Evolutionary conservation across 2,113 vertebrate species (phyloP), one percentile per base, ranked within the genome.

Genomic region (Porphyrio hochstetteri): DNA sequence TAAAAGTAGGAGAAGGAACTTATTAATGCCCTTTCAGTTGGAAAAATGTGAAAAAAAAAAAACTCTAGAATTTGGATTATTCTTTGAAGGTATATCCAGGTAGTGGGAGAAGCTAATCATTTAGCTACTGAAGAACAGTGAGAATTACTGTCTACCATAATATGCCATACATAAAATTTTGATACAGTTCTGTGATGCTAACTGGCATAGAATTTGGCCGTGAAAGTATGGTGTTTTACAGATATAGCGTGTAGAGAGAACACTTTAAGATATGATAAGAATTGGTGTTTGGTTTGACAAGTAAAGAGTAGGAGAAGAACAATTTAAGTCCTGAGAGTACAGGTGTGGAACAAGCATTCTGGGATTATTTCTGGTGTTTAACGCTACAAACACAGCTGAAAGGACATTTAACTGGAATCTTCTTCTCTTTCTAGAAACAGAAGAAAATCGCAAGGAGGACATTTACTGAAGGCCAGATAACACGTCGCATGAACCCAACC

Each of bases 401-500:
- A 95, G 29, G 29, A 60, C 8, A 40, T 25, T 52, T 68, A 46
- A 46, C 21, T 79, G 31, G 27, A 70, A 68, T 21, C 20, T 10
- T 71, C 48, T 74, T 86, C 8, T 88, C 35, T 74, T 70, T 97
- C 18, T 69, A 99, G 98, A 99, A 98, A 96, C 98, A 96, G 92
- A 98, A 97, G 97, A 98, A 94, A 69, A 96, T 86, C 0, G 82
- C 95, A 11, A 97, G 98, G 74, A 98, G 98, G 57, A 97, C 97
- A 9, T 98, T 97, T 95, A 97, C 98, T 5, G 98, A 98, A 94
- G 96, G 96, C 18, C 97, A 98, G 69, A 95, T 98, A 61, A 80
- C 98, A 11, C 98, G 99, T 65, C 98, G 99, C 61, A 96, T 95
- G 55, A 99, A 99, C 96, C 99, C 99, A 3, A 97, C 98, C 14